Percentiles rank a stretch among this genome's conserved stretches.
Evolutionary conservation across 2,113 vertebrate species (phyloP).

Genomic region (Aleadryas rufinucha): DNA sequence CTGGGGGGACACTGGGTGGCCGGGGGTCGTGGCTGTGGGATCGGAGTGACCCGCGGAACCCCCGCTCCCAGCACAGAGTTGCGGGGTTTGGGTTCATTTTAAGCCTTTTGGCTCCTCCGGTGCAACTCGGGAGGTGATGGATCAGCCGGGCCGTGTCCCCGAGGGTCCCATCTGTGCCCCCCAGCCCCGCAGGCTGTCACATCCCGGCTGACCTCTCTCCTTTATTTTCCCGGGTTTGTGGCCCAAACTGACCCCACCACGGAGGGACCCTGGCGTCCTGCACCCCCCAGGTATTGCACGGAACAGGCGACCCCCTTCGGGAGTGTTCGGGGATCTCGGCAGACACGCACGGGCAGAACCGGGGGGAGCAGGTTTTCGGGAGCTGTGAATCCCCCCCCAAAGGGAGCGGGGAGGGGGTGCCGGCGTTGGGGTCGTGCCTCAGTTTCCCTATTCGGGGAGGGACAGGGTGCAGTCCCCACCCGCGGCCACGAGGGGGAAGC

Average conservation of each 20-base stretch:
- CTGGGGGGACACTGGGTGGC: not conserved
- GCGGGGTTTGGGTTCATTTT: not conserved
- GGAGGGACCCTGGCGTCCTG: not conserved
- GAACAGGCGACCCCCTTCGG: not conserved
- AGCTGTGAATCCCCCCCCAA: no score
- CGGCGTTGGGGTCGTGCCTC: not conserved
- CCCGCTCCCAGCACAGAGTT: fast-evolving
- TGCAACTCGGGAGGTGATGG: fast-evolving
- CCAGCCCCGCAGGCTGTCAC: not conserved
- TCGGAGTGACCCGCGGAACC: fast-evolving
- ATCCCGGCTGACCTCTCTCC: fast-evolving
- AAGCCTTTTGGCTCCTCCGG: not conserved
- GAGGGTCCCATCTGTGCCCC: not conserved
- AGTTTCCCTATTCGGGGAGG: not conserved
- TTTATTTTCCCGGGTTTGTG: not conserved
- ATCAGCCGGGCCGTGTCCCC: not conserved
- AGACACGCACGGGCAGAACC: not conserved
- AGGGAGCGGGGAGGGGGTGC: fast-evolving
- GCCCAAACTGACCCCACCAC: fast-evolving
- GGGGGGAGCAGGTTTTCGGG: fast-evolving
- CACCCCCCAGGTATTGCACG: fast-evolving
- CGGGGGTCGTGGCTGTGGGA: not conserved
- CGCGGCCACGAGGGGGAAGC: not conserved
- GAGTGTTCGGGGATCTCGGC: fast-evolving
- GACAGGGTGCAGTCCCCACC: not conserved